Conservation (phyloP, 2,888 invertebrate genomes). For the Phasia obesa region DNA sequence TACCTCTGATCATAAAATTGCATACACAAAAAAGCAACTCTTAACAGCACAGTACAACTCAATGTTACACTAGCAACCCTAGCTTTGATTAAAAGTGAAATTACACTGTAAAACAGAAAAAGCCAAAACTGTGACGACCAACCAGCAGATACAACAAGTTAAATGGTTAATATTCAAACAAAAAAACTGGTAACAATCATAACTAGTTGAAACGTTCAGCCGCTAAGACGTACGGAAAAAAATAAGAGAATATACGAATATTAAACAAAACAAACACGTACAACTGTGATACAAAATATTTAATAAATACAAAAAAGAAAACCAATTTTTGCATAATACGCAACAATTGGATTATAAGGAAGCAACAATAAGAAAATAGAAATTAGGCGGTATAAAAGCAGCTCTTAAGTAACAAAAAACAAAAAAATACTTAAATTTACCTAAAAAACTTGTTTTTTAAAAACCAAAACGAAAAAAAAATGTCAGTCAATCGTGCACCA, state of each 20-base stretch:
- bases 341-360: conserved; percentile 52
- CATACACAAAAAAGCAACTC: conserved; percentile 30
- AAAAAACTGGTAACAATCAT: conserved; percentile 65
- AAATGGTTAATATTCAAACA: too few relatives aligned
- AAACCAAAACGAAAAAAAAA: conserved; percentile 74
- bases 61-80: conserved; percentile 43
- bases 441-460: conserved; percentile 76
- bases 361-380: conserved; percentile 27
- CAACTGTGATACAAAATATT: conserved; percentile 65
- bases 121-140: background rate
- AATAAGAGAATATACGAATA: conserved; percentile 1
- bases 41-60: conserved; percentile 5
- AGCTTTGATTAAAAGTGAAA: conserved; percentile 51
- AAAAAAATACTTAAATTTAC: conserved; percentile 18
- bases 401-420: conserved; percentile 39
- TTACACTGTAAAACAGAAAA: conserved; percentile 54
- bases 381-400: conserved; percentile 42
- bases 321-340: conserved; percentile 61
- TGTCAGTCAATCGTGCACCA: conserved; percentile 82
- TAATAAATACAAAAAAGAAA: conserved; percentile 36
- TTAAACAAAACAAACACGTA: conserved; percentile 45
- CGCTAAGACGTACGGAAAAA: conserved; percentile 55
- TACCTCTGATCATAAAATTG: conserved; percentile 4
- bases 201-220: conserved; percentile 64
- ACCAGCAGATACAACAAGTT: conserved; percentile 24